Percentiles rank a stretch among this genome's conserved stretches.
Evolutionary conservation across 1,140 invertebrate species (phyloP).

Genomic region (Acyrthosiphon pisum): DNA sequence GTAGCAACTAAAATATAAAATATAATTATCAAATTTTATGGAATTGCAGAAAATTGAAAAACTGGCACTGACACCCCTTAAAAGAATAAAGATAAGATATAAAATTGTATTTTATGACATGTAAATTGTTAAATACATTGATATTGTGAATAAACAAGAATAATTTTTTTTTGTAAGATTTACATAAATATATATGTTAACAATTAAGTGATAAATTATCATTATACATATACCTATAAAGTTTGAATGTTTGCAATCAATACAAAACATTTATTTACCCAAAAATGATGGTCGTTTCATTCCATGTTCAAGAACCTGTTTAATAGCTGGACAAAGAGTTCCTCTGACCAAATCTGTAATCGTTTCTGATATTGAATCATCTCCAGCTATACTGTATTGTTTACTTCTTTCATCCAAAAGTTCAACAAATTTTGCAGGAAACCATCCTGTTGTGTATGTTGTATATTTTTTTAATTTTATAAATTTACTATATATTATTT

Average conservation of each 20-base stretch:
- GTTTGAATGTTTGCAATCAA: neutral
- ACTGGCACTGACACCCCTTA: too few relatives aligned
- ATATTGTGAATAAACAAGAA: too few relatives aligned
- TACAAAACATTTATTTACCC: conserved; percentile 61
- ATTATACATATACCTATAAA: too few relatives aligned
- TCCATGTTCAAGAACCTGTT: conserved; percentile 95
- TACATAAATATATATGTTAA: too few relatives aligned
- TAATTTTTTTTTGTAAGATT: too few relatives aligned
- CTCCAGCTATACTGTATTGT: conserved; percentile 93
- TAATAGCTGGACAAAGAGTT: conserved; percentile 90
- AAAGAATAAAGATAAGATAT: too few relatives aligned
- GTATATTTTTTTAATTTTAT: neutral
- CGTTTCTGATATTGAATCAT: conserved; percentile 94
- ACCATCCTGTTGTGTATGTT: conserved; percentile 77
- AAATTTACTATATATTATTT: neutral
- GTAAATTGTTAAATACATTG: too few relatives aligned
- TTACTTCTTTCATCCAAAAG: conserved; percentile 96
- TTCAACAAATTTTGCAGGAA: conserved; percentile 98
- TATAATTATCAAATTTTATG: too few relatives aligned
- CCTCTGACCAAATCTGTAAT: conserved; percentile 96
- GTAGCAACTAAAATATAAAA: too few relatives aligned
- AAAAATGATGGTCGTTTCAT: conserved; percentile 87
- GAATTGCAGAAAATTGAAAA: too few relatives aligned
- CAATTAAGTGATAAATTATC: too few relatives aligned
- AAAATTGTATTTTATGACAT: too few relatives aligned